Conservation (phyloP, 2,113 vertebrate genomes). For the Sardina pilchardus region DNA sequence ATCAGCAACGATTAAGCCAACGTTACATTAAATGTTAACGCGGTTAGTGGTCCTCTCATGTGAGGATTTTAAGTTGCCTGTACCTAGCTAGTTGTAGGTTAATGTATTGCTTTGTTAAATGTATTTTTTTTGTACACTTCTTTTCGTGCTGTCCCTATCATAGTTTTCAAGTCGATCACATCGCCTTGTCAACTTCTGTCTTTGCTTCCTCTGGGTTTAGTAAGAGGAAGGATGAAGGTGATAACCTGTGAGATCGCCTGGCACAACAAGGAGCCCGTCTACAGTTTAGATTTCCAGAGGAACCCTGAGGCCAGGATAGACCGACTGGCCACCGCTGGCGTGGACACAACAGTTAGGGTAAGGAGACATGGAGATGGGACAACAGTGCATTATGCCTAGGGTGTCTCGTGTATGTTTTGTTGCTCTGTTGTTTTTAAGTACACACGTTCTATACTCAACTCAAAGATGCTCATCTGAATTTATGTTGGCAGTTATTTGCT, state of each 20-base stretch:
- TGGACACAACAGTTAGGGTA: conserved; percentile 90
- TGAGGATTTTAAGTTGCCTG: neutral
- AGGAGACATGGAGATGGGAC: conserved; percentile 39
- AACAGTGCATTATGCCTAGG: neutral
- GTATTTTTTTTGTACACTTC: neutral
- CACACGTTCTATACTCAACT: too few species aligned
- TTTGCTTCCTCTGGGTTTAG: neutral
- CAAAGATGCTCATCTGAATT: too few species aligned
- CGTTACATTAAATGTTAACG: too few species aligned
- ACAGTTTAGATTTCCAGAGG: conserved; percentile 94
- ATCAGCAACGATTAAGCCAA: neutral
- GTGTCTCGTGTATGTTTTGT: neutral
- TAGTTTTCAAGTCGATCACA: neutral
- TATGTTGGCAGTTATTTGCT: too few species aligned
- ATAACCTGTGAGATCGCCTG: conserved; percentile 96
- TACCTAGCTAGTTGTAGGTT: neutral
- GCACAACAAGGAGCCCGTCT: conserved; percentile 97
- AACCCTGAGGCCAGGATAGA: conserved; percentile 76
- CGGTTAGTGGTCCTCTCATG: neutral
- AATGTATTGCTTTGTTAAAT: neutral
- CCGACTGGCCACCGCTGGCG: conserved; percentile 89
- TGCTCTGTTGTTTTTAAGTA: neutral
- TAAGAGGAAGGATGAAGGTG: conserved; percentile 83
- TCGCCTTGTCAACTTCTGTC: neutral
- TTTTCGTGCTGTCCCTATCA: neutral